Percentiles rank a stretch among this genome's conserved stretches.
Evolutionary conservation across 2,113 vertebrate genomes (phyloP).

Genomic region (Hydrochoerus hydrochaeris): DNA sequence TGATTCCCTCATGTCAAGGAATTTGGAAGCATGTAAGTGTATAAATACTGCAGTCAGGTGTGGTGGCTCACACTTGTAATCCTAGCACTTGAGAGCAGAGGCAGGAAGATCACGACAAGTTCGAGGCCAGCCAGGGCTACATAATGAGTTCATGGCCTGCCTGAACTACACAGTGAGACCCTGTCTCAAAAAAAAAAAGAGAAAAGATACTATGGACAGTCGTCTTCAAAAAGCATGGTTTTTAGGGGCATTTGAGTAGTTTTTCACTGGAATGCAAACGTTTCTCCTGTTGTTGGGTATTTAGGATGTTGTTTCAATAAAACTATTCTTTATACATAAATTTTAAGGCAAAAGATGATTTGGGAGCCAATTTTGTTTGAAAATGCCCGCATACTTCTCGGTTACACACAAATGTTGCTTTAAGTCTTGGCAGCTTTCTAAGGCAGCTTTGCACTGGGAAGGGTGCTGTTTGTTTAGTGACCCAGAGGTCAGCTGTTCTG

Average conservation of each 20-base stretch:
- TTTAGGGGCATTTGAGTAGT: not conserved
- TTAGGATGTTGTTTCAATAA: not conserved
- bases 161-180: not conserved
- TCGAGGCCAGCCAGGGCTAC: not conserved
- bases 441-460: not conserved
- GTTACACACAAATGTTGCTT: not conserved
- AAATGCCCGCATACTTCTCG: not conserved
- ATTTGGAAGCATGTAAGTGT: not conserved
- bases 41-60: not conserved
- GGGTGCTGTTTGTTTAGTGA: not conserved
- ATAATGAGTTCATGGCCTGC: not conserved
- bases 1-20: not conserved
- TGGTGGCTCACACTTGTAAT: not conserved
- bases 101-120: not conserved
- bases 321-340: not conserved
- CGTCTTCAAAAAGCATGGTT: not conserved
- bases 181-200: not conserved
- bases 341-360: not conserved
- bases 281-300: not conserved
- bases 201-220: not conserved
- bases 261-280: not conserved
- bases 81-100: not conserved
- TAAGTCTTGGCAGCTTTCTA: not conserved
- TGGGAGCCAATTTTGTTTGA: not conserved
- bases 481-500: not conserved